These are phyloP conservation scores for Microtus ochrogaster DNA, from an alignment of 2,113 vertebrate genomes.

Conservation along the genomic window DNA sequence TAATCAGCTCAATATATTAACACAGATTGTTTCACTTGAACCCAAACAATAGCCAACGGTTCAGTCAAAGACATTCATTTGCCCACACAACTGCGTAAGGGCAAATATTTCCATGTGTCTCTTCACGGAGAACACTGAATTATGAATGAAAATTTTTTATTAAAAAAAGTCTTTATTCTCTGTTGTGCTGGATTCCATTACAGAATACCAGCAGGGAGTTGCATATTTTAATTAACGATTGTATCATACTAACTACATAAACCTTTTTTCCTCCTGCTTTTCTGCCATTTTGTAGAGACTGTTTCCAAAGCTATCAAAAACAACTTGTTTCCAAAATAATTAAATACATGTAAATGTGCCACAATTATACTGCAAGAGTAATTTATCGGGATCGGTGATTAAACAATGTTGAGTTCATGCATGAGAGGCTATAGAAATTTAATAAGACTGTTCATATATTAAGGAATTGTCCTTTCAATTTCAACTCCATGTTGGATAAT, in stretches of 20 bases:
- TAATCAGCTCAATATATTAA: background rate
- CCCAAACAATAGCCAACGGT: background rate
- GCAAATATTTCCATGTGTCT: background rate
- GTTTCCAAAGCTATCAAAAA: constrained; percentile 66
- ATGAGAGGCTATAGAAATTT: background rate
- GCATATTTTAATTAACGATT: constrained; percentile 70
- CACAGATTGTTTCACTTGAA: background rate
- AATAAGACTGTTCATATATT: background rate
- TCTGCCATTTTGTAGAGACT: background rate
- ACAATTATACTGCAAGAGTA: constrained; percentile 9
- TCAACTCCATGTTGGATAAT: background rate
- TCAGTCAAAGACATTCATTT: background rate
- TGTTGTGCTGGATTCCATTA: constrained; percentile 44
- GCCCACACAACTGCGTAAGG: background rate
- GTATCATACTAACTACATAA: constrained; percentile 46
- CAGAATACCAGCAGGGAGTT: constrained; percentile 29
- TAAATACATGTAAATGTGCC: constrained; percentile 25
- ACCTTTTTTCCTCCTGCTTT: background rate
- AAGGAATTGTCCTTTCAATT: background rate
- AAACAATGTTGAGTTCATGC: constrained; percentile 37
- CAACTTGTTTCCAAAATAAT: constrained; percentile 55
- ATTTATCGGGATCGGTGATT: constrained; percentile 55
- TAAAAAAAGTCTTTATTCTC: constrained; percentile 16
- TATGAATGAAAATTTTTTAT: constrained; percentile 5
- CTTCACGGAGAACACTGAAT: background rate